phyloP scores from a whole-genome alignment of 2,797 vertebrate species.

The Chrysolophus pictus region DNA sequence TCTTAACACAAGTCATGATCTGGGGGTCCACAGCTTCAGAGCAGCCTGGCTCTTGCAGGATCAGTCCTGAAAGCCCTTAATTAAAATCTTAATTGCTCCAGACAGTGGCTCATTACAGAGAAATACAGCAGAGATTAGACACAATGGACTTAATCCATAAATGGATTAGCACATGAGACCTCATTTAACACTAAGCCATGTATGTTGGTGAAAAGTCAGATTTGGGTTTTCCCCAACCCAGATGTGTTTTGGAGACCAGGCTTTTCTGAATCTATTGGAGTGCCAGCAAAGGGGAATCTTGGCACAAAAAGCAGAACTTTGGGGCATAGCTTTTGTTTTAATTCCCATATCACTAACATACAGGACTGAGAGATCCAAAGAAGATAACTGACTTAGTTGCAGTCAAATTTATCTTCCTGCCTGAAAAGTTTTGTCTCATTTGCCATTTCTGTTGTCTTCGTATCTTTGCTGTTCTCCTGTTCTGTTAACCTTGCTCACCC shows the following conservation, averaged over 20 bases:
- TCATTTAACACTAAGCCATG: not conserved
- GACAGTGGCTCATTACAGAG: not conserved
- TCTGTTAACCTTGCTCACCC: not conserved
- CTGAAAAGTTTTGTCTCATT: not conserved
- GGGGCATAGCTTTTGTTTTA: rapidly evolving
- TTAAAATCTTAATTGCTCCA: not conserved
- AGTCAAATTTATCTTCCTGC: not conserved
- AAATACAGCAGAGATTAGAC: not conserved
- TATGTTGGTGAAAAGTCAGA: not conserved
- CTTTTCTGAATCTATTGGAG: not conserved
- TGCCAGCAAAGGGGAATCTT: not conserved
- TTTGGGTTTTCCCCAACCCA: not conserved
- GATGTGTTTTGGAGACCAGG: rapidly evolving
- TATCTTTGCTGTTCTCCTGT: not conserved
- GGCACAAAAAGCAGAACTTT: not conserved
- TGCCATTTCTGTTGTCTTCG: not conserved
- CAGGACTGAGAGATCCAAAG: not conserved
- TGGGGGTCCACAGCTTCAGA: not conserved
- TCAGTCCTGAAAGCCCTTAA: not conserved
- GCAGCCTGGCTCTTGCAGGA: not conserved
- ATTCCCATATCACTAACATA: rapidly evolving
- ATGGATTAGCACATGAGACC: not conserved
- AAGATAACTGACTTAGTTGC: not conserved
- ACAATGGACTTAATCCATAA: not conserved
- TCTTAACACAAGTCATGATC: rapidly evolving